Evolutionary conservation across 2,113 vertebrate genomes (phyloP).

Genomic region (Cyanoderma ruficeps): DNA sequence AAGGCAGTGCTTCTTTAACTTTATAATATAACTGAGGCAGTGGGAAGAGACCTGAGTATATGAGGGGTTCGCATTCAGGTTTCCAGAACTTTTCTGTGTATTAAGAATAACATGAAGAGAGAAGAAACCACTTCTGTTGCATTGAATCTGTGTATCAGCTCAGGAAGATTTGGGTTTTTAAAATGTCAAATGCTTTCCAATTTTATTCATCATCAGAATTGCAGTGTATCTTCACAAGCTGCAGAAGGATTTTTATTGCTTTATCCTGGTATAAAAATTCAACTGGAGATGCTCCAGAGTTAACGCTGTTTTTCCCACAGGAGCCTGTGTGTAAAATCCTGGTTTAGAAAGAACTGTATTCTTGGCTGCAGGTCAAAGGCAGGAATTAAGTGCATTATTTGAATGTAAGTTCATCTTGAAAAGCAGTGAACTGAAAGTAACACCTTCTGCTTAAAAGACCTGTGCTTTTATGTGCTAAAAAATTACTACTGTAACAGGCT

Average conservation of each 20-base stretch:
- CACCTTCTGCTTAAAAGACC: neutral
- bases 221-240: neutral
- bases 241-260: neutral
- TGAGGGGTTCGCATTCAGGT: neutral
- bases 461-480: neutral
- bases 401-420: neutral
- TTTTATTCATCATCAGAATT: neutral
- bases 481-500: neutral
- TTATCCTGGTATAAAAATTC: neutral
- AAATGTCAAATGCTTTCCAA: neutral
- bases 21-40: neutral
- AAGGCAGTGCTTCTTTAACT: neutral
- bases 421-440: neutral
- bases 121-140: neutral
- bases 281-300: neutral
- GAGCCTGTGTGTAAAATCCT: neutral
- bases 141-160: neutral
- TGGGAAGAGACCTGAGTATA: neutral
- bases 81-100: neutral
- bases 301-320: neutral
- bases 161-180: neutral
- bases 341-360: neutral
- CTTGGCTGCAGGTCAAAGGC: neutral
- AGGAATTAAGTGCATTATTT: neutral
- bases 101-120: neutral